A percentile compares a stretch with the other conserved stretches of the same genome.
These are phyloP conservation scores for Labeo rohita DNA, from an alignment of 2,113 vertebrate genomes.

Conservation along the genomic window DNA sequence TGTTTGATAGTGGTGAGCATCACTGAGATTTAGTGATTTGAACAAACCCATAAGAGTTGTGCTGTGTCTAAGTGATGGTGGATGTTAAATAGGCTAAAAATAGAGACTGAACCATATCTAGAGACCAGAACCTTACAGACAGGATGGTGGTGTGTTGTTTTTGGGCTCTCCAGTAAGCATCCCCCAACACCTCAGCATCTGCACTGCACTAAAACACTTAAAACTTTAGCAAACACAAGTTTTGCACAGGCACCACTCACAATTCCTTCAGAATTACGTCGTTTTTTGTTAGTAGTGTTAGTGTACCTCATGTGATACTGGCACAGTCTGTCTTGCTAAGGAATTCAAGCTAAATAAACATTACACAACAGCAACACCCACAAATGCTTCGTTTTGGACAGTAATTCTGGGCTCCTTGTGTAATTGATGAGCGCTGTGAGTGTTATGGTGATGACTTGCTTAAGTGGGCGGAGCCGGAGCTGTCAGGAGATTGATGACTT, in stretches of 20 bases:
- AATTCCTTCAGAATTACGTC: constrained; percentile 1
- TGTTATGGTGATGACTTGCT: constrained; percentile 87
- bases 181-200: not conserved
- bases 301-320: not conserved
- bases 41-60: not conserved
- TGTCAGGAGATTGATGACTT: constrained; percentile 85
- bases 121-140: not conserved
- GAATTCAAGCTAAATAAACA: constrained; percentile 62
- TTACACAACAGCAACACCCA: constrained; percentile 64
- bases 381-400: constrained; percentile 58
- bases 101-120: not conserved
- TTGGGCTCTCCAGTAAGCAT: not conserved
- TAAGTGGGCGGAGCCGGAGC: constrained; percentile 77
- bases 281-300: not conserved
- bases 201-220: not conserved
- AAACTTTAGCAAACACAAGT: not conserved
- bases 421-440: constrained; percentile 77
- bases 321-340: not conserved
- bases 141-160: not conserved
- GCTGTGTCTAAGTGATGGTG: too few species aligned
- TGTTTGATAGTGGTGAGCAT: not conserved
- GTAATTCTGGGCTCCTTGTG: constrained; percentile 72
- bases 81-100: not conserved
- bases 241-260: not conserved
- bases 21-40: not conserved